These are phyloP conservation scores for Plutella xylostella DNA, from an alignment of 2,888 invertebrate genomes.

Conservation along the genomic window DNA sequence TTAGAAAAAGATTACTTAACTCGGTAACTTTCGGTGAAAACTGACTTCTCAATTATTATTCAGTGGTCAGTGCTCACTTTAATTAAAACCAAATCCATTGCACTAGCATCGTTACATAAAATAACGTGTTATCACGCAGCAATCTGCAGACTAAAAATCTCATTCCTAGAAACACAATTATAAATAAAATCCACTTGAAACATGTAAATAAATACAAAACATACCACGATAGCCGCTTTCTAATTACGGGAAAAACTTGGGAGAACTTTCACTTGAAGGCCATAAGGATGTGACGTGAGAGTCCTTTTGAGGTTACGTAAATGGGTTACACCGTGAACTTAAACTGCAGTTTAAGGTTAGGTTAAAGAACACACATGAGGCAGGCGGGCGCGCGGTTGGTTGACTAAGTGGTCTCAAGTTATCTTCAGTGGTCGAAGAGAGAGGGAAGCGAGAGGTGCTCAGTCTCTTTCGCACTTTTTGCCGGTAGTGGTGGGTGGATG, in stretches of 20 bases:
- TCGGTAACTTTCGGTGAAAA: too few relatives aligned
- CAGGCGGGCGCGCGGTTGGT: constrained; percentile 27
- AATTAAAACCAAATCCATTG: too few relatives aligned
- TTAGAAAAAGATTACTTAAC: background rate
- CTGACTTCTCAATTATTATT: too few relatives aligned
- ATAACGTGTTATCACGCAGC: too few relatives aligned
- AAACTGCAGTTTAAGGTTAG: constrained; percentile 22
- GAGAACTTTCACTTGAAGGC: constrained; percentile 4
- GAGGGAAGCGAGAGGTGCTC: constrained; percentile 24
- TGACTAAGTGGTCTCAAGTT: constrained; percentile 40
- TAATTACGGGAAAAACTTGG: background rate
- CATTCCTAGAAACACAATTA: background rate
- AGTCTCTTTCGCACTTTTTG: constrained; percentile 35
- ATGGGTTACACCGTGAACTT: constrained; percentile 22
- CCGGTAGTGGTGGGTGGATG: constrained; percentile 6
- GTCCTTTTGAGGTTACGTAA: constrained; percentile 10
- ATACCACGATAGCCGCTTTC: constrained; percentile 2
- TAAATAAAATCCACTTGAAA: too few relatives aligned
- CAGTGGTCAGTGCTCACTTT: too few relatives aligned
- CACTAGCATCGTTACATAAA: too few relatives aligned
- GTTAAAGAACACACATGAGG: constrained; percentile 32
- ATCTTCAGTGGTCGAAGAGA: constrained; percentile 35
- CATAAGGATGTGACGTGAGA: background rate
- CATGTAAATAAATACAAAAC: too few relatives aligned
- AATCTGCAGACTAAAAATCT: too few relatives aligned